Conservation (phyloP, 1,140 invertebrate genomes). For the Diachasma alloeum region DNA sequence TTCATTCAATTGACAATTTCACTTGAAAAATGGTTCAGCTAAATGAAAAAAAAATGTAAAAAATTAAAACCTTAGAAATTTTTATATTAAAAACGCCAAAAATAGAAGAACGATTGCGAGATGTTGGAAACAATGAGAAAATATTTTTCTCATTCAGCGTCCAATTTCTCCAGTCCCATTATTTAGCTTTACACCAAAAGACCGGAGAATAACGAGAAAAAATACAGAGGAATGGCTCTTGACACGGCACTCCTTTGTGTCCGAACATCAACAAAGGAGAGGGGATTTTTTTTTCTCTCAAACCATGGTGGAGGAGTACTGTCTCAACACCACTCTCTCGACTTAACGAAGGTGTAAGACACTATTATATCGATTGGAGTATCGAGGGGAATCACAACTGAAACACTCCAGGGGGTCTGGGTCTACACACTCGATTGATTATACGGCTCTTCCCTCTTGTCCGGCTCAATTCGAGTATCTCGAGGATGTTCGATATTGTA, state of each 20-base stretch:
- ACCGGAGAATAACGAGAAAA: not conserved
- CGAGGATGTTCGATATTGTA: conserved; percentile 5
- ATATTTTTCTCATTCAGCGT: not conserved
- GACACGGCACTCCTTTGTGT: not conserved
- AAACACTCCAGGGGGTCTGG: not conserved
- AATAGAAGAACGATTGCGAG: not conserved
- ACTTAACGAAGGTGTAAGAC: conserved; percentile 11
- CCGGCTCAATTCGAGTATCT: not conserved
- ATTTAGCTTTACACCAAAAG: not conserved
- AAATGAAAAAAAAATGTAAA: not conserved
- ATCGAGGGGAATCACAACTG: not conserved
- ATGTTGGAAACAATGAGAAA: not conserved
- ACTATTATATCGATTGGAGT: not conserved
- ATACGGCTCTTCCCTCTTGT: conserved; percentile 9
- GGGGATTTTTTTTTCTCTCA: not conserved
- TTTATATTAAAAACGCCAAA: not conserved
- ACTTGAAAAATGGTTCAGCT: too few relatives aligned
- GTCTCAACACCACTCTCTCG: not conserved
- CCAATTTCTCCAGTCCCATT: not conserved
- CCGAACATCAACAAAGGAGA: not conserved
- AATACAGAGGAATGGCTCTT: conserved; percentile 4
- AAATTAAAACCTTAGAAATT: not conserved
- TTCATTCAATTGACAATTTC: too few relatives aligned
- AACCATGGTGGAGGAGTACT: not conserved
- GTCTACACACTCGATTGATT: conserved; percentile 7